These are phyloP conservation scores for Saccopteryx bilineata DNA, from an alignment of 2,113 vertebrate genomes.

Conservation along the genomic window DNA sequence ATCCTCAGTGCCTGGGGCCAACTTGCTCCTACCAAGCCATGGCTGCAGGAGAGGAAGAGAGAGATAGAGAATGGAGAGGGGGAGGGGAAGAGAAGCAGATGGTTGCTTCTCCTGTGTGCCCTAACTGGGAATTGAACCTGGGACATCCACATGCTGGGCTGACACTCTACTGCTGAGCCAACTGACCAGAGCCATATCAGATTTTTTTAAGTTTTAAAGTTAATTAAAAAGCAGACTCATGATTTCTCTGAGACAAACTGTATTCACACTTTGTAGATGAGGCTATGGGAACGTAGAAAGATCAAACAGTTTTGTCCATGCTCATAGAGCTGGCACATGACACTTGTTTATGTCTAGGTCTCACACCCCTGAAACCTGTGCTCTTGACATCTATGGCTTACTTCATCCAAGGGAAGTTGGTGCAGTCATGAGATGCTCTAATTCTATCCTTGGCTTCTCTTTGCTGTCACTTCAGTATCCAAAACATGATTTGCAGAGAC, in stretches of 20 bases:
- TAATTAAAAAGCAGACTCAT: constrained; percentile 5
- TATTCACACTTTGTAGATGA: neutral
- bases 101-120: too few species aligned
- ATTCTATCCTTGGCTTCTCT: neutral
- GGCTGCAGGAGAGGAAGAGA: too few species aligned
- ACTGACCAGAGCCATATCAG: too few species aligned
- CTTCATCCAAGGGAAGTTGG: neutral
- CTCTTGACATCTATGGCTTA: neutral
- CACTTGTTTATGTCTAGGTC: neutral
- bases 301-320: neutral
- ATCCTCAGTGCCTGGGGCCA: too few species aligned
- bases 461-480: neutral
- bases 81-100: too few species aligned
- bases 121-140: too few species aligned
- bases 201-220: neutral
- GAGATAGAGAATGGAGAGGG: too few species aligned
- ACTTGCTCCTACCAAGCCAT: too few species aligned
- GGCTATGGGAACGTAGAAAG: neutral
- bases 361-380: neutral
- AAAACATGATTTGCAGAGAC: neutral
- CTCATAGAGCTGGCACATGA: too few species aligned
- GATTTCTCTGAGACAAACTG: neutral
- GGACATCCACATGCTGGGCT: too few species aligned
- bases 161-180: too few species aligned
- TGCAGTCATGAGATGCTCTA: neutral